A percentile compares a stretch with the other conserved stretches of the same genome.
phyloP scores from a whole-genome alignment of 2,797 vertebrate genomes.

The Naso thynnoides region DNA sequence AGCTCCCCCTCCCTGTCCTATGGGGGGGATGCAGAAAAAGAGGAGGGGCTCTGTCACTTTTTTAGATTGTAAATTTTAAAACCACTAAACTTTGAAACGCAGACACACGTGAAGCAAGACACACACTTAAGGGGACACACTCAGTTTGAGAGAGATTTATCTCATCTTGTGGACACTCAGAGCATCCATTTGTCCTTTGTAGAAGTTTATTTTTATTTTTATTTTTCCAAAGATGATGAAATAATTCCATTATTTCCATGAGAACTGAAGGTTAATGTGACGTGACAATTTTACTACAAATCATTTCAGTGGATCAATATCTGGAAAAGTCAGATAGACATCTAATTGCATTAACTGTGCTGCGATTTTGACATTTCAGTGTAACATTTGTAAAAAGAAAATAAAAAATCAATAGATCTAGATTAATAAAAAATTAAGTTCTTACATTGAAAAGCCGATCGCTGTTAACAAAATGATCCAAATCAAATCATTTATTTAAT shows the following conservation, averaged over 20 bases:
- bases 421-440: neutral
- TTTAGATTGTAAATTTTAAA: neutral
- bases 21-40: slow-evolving; percentile 82
- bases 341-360: neutral
- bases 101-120: slow-evolving; percentile 60
- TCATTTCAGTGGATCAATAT: neutral
- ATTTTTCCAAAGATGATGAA: too few species aligned
- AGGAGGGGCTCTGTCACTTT: slow-evolving; percentile 80
- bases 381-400: neutral
- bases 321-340: neutral
- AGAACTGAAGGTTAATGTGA: too few species aligned
- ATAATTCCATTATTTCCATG: neutral
- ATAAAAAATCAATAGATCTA: neutral
- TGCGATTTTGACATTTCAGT: neutral
- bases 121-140: slow-evolving; percentile 66
- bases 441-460: neutral
- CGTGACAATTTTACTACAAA: too few species aligned
- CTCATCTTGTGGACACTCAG: neutral
- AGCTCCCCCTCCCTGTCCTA: slow-evolving; percentile 99
- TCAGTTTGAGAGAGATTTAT: slow-evolving; percentile 33
- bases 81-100: slow-evolving; percentile 40
- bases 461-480: neutral
- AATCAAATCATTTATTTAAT: neutral
- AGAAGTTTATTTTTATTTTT: too few species aligned
- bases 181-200: neutral